Percentiles rank a stretch among this genome's conserved stretches.
These are phyloP conservation scores for Eutolmus rufibarbis DNA, from an alignment of 2,888 invertebrate genomes.

Conservation along the genomic window DNA sequence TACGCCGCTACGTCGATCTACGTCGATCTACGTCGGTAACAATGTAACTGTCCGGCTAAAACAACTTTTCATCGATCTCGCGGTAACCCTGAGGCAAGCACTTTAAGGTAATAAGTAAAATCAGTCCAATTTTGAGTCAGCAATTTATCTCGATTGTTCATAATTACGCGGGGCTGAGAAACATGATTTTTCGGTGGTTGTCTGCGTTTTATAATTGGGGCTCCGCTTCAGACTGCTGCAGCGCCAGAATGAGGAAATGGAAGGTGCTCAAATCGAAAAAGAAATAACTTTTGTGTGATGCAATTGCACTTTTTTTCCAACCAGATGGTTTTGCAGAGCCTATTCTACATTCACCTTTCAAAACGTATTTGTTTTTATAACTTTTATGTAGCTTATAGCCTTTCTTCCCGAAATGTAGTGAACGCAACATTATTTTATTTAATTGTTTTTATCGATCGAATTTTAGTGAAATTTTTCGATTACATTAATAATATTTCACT, in stretches of 20 bases:
- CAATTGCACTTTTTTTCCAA: background rate
- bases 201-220: background rate
- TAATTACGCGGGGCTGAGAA: background rate
- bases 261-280: background rate
- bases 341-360: background rate
- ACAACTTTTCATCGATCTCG: background rate
- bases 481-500: background rate
- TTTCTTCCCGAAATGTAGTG: background rate
- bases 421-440: background rate
- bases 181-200: background rate
- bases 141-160: background rate
- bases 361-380: background rate
- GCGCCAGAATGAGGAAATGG: background rate
- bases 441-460: background rate
- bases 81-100: background rate
- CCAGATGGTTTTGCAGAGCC: background rate
- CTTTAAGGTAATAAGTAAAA: conserved; percentile 1
- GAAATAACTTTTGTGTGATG: background rate
- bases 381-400: background rate
- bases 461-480: background rate
- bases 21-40: background rate
- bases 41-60: conserved; percentile 26
- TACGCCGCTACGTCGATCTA: background rate
- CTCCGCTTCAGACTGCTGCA: background rate
- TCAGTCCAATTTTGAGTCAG: conserved; percentile 3